Conservation (phyloP, 2,888 invertebrate genomes). For the Nymphalis c-album region DNA sequence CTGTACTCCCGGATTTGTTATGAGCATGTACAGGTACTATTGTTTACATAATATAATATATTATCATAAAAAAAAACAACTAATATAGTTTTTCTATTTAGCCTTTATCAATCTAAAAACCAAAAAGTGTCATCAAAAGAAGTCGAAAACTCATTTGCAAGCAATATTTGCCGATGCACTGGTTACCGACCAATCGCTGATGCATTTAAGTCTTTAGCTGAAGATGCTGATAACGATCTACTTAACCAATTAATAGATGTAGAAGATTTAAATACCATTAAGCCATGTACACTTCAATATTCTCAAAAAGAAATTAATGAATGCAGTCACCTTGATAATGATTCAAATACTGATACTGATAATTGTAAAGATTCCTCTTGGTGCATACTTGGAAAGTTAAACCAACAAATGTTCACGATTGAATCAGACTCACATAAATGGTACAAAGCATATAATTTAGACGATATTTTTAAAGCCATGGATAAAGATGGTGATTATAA, state of each 20-base stretch:
- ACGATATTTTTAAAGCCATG: slow-evolving; percentile 73
- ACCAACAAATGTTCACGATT: slow-evolving; percentile 78
- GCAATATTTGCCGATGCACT: slow-evolving; percentile 90
- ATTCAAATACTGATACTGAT: slow-evolving; percentile 17
- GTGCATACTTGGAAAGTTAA: slow-evolving; percentile 51
- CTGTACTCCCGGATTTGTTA: slow-evolving; percentile 86
- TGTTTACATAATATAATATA: not conserved
- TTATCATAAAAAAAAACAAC: not conserved
- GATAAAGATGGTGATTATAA: slow-evolving; percentile 65
- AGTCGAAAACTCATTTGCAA: slow-evolving; percentile 88
- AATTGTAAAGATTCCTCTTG: slow-evolving; percentile 42
- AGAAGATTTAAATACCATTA: slow-evolving; percentile 61
- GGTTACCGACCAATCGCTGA: slow-evolving; percentile 90
- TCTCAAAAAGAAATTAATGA: slow-evolving; percentile 49
- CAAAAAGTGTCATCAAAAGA: slow-evolving; percentile 82
- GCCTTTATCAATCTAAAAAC: slow-evolving; percentile 75
- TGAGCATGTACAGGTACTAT: slow-evolving; percentile 22
- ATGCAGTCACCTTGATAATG: slow-evolving; percentile 33
- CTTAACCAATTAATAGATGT: slow-evolving; percentile 74
- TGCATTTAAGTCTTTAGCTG: slow-evolving; percentile 88
- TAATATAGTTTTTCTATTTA: slow-evolving; percentile 47
- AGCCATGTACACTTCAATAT: slow-evolving; percentile 54
- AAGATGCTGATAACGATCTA: slow-evolving; percentile 79
- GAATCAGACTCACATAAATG: slow-evolving; percentile 68
- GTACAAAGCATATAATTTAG: slow-evolving; percentile 73